phyloP scores from a whole-genome alignment of 1,140 invertebrate genomes.

The Proctacanthus coquilletti region DNA sequence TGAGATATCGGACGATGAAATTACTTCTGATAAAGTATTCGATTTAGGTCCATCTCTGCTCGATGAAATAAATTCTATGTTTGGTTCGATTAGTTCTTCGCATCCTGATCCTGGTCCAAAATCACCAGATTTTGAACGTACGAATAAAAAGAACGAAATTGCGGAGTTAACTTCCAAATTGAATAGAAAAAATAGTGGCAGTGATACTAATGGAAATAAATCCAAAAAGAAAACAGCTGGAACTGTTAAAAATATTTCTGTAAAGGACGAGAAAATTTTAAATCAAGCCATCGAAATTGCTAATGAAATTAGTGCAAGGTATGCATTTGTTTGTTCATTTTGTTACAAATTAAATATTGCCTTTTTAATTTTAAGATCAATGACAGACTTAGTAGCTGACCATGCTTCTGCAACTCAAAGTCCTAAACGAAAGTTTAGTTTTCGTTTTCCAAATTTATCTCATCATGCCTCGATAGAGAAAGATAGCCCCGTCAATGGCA shows the following conservation, averaged over 20 bases:
- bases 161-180: conserved; percentile 47
- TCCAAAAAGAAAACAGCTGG: conserved; percentile 60
- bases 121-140: conserved; percentile 44
- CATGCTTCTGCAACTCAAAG: conserved; percentile 53
- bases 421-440: conserved; percentile 75
- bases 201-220: conserved; percentile 11
- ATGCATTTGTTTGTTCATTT: no score
- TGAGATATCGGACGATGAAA: conserved; percentile 82
- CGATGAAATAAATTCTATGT: conserved; percentile 92
- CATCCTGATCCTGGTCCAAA: conserved; percentile 16
- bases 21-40: conserved; percentile 42
- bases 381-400: conserved; percentile 61
- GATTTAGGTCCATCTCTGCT: conserved; percentile 86
- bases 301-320: conserved; percentile 75
- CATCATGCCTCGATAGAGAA: conserved; percentile 7
- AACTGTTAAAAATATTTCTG: conserved; percentile 84
- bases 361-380: conserved; percentile 38
- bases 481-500: conserved; percentile 1
- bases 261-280: conserved; percentile 81
- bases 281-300: conserved; percentile 88
- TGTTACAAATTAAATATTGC: not conserved
- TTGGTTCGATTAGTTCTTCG: conserved; percentile 48
- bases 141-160: conserved; percentile 55
- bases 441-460: conserved; percentile 51
- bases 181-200: conserved; percentile 15